These are phyloP conservation scores for Batillaria attramentaria DNA, from an alignment of 1,140 invertebrate species.

Conservation along the genomic window DNA sequence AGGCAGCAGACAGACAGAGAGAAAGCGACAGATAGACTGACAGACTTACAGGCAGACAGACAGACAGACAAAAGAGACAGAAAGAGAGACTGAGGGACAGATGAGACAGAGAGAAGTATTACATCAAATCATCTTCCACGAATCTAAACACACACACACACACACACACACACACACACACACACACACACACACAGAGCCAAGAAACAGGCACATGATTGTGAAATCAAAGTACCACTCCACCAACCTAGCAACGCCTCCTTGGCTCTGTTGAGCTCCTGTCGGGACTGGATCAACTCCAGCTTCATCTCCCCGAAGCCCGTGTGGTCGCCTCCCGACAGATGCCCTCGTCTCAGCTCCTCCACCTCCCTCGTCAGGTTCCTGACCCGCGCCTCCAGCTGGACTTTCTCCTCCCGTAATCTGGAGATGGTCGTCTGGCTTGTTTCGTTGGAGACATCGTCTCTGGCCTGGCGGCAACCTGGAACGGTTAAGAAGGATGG, in stretches of 20 bases:
- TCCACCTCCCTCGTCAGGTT: conserved; percentile 79
- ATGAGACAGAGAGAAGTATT: neutral
- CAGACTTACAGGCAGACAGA: too few relatives aligned
- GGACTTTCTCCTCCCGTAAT: conserved; percentile 53
- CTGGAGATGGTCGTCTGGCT: neutral
- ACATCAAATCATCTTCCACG: neutral
- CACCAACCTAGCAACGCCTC: conserved; percentile 76
- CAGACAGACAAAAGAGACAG: too few relatives aligned
- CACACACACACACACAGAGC: neutral
- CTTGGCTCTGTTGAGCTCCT: conserved; percentile 71
- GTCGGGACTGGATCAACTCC: conserved; percentile 63
- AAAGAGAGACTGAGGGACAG: too few relatives aligned
- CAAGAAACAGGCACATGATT: neutral
- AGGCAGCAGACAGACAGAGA: too few relatives aligned
- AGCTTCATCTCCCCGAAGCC: conserved; percentile 63
- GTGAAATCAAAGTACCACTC: too few relatives aligned
- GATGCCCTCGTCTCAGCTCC: conserved; percentile 60
- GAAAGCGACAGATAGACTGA: too few relatives aligned
- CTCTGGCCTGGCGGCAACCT: neutral
- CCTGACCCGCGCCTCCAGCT: conserved; percentile 79
- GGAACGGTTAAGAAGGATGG: neutral
- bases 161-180: neutral
- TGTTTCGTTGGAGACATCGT: neutral
- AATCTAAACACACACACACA: neutral
- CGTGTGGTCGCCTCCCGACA: neutral